Percentiles rank a stretch among this genome's conserved stretches.
Evolutionary conservation across 1,140 invertebrate genomes (phyloP).

Genomic region (Araneus ventricosus): DNA sequence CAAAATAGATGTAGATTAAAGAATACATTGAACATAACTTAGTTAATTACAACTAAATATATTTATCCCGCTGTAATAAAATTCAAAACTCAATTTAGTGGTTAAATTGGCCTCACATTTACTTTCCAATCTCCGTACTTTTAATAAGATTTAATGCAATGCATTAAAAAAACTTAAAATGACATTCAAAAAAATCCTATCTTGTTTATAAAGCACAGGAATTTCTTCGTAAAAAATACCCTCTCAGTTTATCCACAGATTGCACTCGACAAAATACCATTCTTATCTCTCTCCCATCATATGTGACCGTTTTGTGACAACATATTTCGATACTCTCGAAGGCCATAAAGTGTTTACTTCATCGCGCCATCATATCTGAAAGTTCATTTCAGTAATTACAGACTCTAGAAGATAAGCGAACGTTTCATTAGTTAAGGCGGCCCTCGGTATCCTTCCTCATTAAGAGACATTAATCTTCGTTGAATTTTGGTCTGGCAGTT

Average conservation of each 20-base stretch:
- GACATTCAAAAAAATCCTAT: too few species aligned
- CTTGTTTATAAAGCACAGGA: too few species aligned
- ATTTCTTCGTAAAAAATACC: not conserved
- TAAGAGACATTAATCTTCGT: constrained; percentile 24
- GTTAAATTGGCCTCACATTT: too few species aligned
- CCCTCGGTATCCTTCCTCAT: constrained; percentile 3
- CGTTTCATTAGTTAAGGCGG: constrained; percentile 31
- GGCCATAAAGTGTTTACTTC: constrained; percentile 14
- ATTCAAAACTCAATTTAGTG: too few species aligned
- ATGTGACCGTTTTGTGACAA: not conserved
- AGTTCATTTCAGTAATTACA: constrained; percentile 40
- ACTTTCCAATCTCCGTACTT: too few species aligned
- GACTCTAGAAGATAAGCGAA: constrained; percentile 16
- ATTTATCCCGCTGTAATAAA: too few species aligned
- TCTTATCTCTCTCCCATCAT: not conserved
- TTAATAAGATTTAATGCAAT: too few species aligned
- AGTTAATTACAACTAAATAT: too few species aligned
- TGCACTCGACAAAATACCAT: not conserved
- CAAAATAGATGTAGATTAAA: too few species aligned
- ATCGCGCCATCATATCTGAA: constrained; percentile 24
- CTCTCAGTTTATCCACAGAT: not conserved
- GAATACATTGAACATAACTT: too few species aligned
- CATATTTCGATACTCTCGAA: not conserved
- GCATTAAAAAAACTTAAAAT: too few species aligned
- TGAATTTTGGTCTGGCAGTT: constrained; percentile 21